Percentiles rank a stretch among this genome's conserved stretches.
phyloP scores from a whole-genome alignment of 2,797 vertebrate species.

The Rhinophrynus dorsalis region DNA sequence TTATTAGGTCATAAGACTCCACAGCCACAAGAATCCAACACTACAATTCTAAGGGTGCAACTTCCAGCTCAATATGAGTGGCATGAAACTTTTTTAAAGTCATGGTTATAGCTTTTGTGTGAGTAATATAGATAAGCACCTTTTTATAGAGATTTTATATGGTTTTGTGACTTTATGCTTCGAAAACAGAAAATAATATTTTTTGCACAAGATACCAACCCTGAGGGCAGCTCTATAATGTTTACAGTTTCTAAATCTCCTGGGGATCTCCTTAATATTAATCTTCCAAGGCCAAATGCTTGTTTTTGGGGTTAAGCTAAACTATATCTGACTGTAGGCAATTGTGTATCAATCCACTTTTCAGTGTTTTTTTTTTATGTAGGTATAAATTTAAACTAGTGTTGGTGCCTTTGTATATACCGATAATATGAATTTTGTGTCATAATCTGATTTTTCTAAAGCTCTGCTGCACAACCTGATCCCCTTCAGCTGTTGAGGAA shows the following conservation, averaged over 20 bases:
- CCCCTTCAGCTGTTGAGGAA: too few relatives aligned
- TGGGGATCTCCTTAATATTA: slow-evolving; percentile 73
- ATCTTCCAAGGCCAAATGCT: slow-evolving; percentile 73
- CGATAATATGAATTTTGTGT: too few relatives aligned
- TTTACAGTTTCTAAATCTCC: slow-evolving; percentile 79
- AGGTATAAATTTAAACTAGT: slow-evolving; percentile 68
- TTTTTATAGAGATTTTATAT: slow-evolving; percentile 77
- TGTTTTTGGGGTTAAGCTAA: slow-evolving; percentile 68
- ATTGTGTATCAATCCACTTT: slow-evolving; percentile 63
- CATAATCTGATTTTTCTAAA: not conserved
- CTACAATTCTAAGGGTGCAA: slow-evolving; percentile 65
- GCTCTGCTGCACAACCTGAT: too few relatives aligned
- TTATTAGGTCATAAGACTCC: slow-evolving; percentile 72
- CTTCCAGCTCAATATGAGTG: slow-evolving; percentile 66
- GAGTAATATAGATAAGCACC: slow-evolving; percentile 75
- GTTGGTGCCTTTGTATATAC: slow-evolving; percentile 81
- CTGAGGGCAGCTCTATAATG: slow-evolving; percentile 94
- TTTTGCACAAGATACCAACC: slow-evolving; percentile 94
- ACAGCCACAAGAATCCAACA: slow-evolving; percentile 53
- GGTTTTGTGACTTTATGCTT: slow-evolving; percentile 73
- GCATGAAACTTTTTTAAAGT: slow-evolving; percentile 60
- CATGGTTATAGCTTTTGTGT: slow-evolving; percentile 58
- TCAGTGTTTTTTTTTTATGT: slow-evolving; percentile 63
- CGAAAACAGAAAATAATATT: slow-evolving; percentile 75
- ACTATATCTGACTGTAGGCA: slow-evolving; percentile 61